Percentiles rank a stretch among this genome's conserved stretches.
Conservation (phyloP, 2,797 vertebrate species). For the Kryptolebias ocellatus region DNA sequence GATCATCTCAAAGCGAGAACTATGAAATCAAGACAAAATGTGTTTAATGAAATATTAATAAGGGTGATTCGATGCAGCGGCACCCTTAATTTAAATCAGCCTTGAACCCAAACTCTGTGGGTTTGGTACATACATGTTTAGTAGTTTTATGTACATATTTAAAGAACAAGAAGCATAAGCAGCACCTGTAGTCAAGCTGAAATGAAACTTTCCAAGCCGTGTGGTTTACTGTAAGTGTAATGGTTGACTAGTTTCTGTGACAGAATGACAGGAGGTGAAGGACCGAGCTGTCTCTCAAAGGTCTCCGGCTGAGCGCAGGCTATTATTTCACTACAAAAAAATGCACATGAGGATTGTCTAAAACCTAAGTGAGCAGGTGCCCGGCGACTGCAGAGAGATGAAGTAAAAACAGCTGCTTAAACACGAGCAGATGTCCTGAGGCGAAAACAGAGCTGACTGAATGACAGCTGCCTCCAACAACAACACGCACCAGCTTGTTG, state of each 20-base stretch:
- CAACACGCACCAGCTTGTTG: slow-evolving; percentile 50
- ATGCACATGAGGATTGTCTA: no score
- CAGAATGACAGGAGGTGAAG: slow-evolving; percentile 44
- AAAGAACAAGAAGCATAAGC: not conserved
- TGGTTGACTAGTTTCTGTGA: slow-evolving; percentile 51
- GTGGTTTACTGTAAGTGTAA: slow-evolving; percentile 21
- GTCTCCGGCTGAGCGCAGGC: slow-evolving; percentile 13
- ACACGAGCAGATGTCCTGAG: not conserved
- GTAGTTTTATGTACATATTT: not conserved
- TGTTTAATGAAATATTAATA: no score
- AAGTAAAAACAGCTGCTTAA: not conserved
- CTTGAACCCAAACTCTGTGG: no score
- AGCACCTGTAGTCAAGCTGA: slow-evolving; percentile 13
- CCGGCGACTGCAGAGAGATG: not conserved
- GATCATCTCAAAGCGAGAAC: no score
- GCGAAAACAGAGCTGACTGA: slow-evolving; percentile 17
- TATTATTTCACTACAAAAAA: not conserved
- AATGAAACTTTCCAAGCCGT: slow-evolving; percentile 11
- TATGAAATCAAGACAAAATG: no score
- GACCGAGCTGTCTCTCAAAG: slow-evolving; percentile 47
- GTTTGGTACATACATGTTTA: no score
- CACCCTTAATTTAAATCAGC: no score
- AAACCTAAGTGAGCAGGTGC: not conserved
- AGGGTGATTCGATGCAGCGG: no score
- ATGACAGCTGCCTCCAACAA: slow-evolving; percentile 39